A percentile compares a stretch with the other conserved stretches of the same genome.
Conservation (phyloP, 2,113 vertebrate species). For the Stercorarius parasiticus region DNA sequence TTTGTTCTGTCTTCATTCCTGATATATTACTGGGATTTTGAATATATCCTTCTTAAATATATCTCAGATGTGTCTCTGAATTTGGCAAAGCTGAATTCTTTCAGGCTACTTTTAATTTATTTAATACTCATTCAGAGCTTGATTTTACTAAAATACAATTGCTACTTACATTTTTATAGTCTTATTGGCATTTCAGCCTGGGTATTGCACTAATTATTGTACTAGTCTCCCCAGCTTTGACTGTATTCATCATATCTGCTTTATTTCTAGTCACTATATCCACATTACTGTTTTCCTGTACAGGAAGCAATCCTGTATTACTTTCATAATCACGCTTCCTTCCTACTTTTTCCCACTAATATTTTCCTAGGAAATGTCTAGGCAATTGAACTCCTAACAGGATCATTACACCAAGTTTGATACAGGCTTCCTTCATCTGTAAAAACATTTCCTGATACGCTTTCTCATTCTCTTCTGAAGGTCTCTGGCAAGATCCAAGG, state of each 20-base stretch:
- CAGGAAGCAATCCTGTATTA: constrained; percentile 14
- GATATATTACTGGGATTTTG: not conserved
- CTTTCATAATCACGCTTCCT: constrained; percentile 17
- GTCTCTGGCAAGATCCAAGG: not conserved
- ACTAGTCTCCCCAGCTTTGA: not conserved
- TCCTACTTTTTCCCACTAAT: constrained; percentile 21
- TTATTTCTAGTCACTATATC: not conserved
- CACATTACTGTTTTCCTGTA: not conserved
- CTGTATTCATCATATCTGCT: not conserved
- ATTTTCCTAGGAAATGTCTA: constrained; percentile 38
- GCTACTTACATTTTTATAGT: not conserved
- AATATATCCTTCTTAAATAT: not conserved
- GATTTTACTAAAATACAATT: not conserved
- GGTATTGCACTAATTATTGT: not conserved
- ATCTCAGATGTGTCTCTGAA: not conserved
- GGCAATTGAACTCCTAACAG: not conserved
- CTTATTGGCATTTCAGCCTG: not conserved
- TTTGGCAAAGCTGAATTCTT: not conserved
- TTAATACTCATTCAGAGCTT: not conserved
- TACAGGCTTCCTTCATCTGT: constrained; percentile 53
- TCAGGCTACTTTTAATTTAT: not conserved
- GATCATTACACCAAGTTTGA: not conserved
- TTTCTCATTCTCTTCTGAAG: constrained; percentile 37
- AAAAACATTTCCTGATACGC: constrained; percentile 52
- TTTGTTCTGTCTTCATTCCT: not conserved